Conservation (phyloP, 2,888 invertebrate species). For the Onchidella celtica region DNA sequence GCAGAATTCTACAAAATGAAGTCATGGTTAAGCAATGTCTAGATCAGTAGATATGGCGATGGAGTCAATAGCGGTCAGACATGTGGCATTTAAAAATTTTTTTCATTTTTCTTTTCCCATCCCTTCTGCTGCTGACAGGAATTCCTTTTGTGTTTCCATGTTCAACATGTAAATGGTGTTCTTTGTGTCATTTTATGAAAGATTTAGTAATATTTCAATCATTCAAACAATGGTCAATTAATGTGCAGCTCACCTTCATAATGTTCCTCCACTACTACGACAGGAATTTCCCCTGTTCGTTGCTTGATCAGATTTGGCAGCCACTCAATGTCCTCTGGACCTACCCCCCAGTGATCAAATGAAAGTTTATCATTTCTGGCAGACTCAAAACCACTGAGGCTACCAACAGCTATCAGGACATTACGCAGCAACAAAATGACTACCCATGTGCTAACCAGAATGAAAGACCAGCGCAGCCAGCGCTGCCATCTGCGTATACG, state of each 20-base stretch:
- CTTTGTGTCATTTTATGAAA: no score
- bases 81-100: no score
- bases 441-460: not conserved
- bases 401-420: not conserved
- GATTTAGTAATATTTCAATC: no score
- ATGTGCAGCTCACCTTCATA: slow-evolving; percentile 52
- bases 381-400: not conserved
- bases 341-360: slow-evolving; percentile 31
- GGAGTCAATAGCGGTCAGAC: no score
- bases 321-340: slow-evolving; percentile 29
- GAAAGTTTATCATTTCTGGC: not conserved
- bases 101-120: no score
- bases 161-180: no score
- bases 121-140: no score
- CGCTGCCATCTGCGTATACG: slow-evolving; percentile 17
- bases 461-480: not conserved
- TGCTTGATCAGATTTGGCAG: slow-evolving; percentile 15
- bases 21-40: no score
- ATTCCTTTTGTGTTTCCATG: no score
- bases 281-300: slow-evolving; percentile 39
- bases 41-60: no score
- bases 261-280: slow-evolving; percentile 56
- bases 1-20: no score
- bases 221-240: not conserved
- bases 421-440: not conserved